phyloP scores from a whole-genome alignment of 2,113 vertebrate genomes.

The Polypterus bichir region DNA sequence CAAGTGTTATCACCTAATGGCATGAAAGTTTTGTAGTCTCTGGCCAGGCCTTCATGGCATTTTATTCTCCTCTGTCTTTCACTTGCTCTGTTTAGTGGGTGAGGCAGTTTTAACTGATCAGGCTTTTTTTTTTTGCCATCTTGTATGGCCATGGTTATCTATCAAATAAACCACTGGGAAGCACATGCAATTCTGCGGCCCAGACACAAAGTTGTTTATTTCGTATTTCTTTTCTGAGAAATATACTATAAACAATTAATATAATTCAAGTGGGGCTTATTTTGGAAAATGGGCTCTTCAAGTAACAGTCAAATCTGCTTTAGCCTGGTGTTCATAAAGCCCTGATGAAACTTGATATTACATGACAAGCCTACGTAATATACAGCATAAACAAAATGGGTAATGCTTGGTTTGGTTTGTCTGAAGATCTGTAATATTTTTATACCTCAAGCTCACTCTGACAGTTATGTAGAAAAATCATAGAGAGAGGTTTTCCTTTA shows the following conservation, averaged over 20 bases:
- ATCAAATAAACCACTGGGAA: no score
- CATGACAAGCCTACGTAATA: constrained; percentile 14
- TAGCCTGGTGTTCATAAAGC: constrained; percentile 15
- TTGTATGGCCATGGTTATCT: no score
- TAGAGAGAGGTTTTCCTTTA: constrained; percentile 4
- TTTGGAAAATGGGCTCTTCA: constrained; percentile 16
- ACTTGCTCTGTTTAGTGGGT: no score
- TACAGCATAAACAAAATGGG: constrained; percentile 5
- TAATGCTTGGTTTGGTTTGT: constrained; percentile 7
- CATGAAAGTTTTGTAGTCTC: no score
- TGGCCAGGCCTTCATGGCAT: no score
- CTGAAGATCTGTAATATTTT: neutral
- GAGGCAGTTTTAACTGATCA: no score
- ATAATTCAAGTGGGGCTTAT: constrained; percentile 7
- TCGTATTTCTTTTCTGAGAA: constrained; percentile 11
- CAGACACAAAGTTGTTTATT: no score
- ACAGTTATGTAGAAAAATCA: constrained; percentile 4
- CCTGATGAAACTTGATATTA: constrained; percentile 17
- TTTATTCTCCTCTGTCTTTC: no score
- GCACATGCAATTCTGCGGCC: no score
- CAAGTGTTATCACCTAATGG: no score
- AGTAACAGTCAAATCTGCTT: constrained; percentile 21
- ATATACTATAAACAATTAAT: constrained; percentile 8
- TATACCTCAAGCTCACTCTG: neutral
- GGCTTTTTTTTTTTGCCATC: no score